Conservation (phyloP, 2,113 vertebrate genomes). For the Bubalus kerabau region DNA sequence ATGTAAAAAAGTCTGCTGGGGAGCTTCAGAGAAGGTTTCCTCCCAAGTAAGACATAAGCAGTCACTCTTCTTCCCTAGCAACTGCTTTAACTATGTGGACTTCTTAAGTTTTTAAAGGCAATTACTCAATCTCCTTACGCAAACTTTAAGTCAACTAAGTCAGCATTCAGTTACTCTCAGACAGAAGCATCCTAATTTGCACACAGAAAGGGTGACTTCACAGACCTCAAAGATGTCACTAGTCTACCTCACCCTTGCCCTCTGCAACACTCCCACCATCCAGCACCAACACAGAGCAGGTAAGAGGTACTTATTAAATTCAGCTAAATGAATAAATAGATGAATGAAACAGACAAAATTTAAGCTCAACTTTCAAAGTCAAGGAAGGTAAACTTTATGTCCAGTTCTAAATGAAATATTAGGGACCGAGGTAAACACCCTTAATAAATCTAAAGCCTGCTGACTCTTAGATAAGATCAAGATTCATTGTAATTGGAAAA, state of each 20-base stretch:
- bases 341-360: neutral
- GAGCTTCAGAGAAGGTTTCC: neutral
- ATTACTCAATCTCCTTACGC: neutral
- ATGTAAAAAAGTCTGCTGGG: neutral
- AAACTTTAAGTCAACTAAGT: neutral
- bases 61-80: neutral
- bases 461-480: neutral
- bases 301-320: neutral
- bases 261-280: neutral
- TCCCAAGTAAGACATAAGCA: neutral
- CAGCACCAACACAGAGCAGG: neutral
- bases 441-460: neutral
- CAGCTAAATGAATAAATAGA: neutral
- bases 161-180: neutral
- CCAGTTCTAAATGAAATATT: neutral
- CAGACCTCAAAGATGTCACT: neutral
- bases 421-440: neutral
- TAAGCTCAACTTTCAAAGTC: conserved; percentile 6
- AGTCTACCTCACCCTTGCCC: neutral
- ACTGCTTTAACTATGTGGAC: neutral
- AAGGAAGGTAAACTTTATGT: neutral
- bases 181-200: neutral
- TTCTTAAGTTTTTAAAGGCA: neutral
- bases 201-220: neutral
- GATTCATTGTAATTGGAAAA: neutral